Base-by-base conservation (phyloP, 2,797 vertebrate species). In the Anguilla pacifica region DNA sequence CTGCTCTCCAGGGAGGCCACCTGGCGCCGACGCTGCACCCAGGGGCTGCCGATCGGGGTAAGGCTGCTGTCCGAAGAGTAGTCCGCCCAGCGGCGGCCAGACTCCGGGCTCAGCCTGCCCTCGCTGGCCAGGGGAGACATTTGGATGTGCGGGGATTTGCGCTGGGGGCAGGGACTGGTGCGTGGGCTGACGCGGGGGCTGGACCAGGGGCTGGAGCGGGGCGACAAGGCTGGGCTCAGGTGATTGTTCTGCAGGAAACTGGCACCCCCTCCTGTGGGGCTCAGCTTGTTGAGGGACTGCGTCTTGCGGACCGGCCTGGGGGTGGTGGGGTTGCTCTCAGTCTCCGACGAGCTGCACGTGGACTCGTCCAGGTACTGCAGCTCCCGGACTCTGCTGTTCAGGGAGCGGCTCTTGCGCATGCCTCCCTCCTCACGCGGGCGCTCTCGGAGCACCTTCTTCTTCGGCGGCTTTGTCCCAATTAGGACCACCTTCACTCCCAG, bases 1-100 rank as follows among this genome's bases (percentile, higher is more conserved):
- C 97, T 99, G 93, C 96, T 98, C 94, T 99, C 98, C 92, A 97
- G 97, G 0, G 96, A 97, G 0, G 96, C 96, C 90, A 97, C 98
- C 91, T 98, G 98, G 90, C 97, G 95, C 83, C 99, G 96, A 22
- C 98, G 96, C 90, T 97, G 99, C 0, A 99, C 98, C 99, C 99
- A 99, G 0, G 98, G 99, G 89, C 99, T 99, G 28, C 97, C 96
- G 0, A 96, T 99, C 1, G 99, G 98, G 0, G 99, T 99, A 89
- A 96, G 92, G 89, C 98, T 99, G 92, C 98, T 99, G 90, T 99
- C 99, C 0, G 98, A 99, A 25, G 98, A 99, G 91, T 98, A 98
- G 94, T 99, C 99, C 0, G 91, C 95, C 92, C 96, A 96, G 86
- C 96, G 97, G 49, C 95, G 97, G 0, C 97, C 98, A 0, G 96